Evolutionary conservation across 2,888 invertebrate species (phyloP).

Genomic region (Apamea monoglypha): DNA sequence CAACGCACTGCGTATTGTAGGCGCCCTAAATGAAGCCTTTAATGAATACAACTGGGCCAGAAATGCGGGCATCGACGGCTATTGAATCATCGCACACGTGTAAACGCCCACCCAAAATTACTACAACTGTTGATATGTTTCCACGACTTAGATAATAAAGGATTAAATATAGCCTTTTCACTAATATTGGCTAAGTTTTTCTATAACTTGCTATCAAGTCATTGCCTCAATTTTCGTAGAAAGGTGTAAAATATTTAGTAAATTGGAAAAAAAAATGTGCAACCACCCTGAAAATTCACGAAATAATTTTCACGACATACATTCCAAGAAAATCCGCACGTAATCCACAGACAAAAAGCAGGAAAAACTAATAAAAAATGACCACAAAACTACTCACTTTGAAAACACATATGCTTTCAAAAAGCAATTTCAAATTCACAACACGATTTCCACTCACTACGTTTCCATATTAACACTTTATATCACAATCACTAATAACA

Average conservation of each 20-base stretch:
- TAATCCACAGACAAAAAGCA: background rate
- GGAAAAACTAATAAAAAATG: background rate
- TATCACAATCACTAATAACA: conserved; percentile 49
- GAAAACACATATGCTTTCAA: conserved; percentile 46
- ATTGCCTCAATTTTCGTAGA: no score
- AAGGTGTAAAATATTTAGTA: background rate
- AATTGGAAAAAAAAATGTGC: background rate
- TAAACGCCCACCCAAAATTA: conserved; percentile 28
- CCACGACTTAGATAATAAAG: background rate
- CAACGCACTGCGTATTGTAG: conserved; percentile 48
- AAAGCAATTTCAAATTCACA: conserved; percentile 49
- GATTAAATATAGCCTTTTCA: background rate
- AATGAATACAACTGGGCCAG: conserved; percentile 8
- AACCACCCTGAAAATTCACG: background rate
- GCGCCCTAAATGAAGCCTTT: conserved; percentile 27
- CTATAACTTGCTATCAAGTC: background rate
- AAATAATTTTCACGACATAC: background rate
- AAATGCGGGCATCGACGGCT: conserved; percentile 10
- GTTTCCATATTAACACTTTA: conserved; percentile 40
- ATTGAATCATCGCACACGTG: conserved; percentile 34
- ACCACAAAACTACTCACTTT: conserved; percentile 53
- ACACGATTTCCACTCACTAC: conserved; percentile 45
- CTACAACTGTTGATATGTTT: conserved; percentile 51
- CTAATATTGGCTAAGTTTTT: background rate
- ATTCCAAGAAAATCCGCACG: background rate